Percentiles rank a stretch among this genome's conserved stretches.
These are phyloP conservation scores for Cheilosia pagana DNA, from an alignment of 2,888 invertebrate species.

Conservation along the genomic window DNA sequence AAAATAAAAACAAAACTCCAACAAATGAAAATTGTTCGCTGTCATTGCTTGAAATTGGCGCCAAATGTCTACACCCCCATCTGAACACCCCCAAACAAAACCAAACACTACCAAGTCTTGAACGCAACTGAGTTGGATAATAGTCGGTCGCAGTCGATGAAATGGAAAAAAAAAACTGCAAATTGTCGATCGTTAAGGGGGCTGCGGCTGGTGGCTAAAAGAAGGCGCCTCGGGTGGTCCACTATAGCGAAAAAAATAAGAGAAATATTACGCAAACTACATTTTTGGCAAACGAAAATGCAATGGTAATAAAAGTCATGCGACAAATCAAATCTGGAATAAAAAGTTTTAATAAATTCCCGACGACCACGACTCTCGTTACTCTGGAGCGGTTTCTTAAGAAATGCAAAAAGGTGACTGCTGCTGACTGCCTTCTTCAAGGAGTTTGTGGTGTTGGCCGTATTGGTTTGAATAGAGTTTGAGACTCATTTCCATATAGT, in stretches of 20 bases:
- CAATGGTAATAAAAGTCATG: conserved; percentile 71
- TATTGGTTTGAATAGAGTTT: conserved; percentile 8
- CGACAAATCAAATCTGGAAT: conserved; percentile 69
- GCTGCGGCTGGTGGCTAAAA: conserved; percentile 3
- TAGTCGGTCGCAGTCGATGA: conserved; percentile 59
- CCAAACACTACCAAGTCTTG: not conserved
- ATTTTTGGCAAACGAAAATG: conserved; percentile 69
- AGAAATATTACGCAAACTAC: conserved; percentile 35
- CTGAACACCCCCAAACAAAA: conserved; percentile 17
- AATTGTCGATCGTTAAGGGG: conserved; percentile 68
- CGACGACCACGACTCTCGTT: conserved; percentile 35
- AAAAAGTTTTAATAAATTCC: conserved; percentile 72
- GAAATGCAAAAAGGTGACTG: conserved; percentile 42
- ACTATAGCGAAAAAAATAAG: not conserved
- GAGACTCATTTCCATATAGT: conserved; percentile 40
- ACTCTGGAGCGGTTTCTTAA: conserved; percentile 22
- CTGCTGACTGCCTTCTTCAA: conserved; percentile 53
- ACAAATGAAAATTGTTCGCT: conserved; percentile 9
- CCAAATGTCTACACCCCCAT: conserved; percentile 58
- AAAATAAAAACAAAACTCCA: conserved; percentile 2
- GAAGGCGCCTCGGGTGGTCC: conserved; percentile 5
- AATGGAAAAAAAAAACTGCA: conserved; percentile 65
- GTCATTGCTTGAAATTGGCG: conserved; percentile 49
- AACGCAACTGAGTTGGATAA: conserved; percentile 54
- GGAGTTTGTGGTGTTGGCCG: conserved; percentile 4